Percentiles rank a stretch among this genome's conserved stretches.
Conservation (phyloP, 1,140 invertebrate genomes). For the Linepithema humile region DNA sequence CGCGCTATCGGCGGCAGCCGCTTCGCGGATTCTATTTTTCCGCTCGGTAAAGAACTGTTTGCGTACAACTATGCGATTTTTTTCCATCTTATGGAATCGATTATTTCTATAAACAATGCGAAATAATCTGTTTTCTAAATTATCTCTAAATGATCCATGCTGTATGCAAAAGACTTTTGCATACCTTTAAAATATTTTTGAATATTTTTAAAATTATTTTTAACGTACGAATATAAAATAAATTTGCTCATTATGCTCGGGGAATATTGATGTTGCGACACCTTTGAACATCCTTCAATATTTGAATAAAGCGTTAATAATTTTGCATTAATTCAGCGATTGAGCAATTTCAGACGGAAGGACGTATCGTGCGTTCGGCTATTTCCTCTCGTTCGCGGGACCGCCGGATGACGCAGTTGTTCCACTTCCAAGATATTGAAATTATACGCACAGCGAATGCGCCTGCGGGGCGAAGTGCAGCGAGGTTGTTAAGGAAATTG, state of each 20-base stretch:
- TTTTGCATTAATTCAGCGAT: not conserved
- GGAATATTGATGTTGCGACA: not conserved
- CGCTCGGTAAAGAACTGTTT: slow-evolving; percentile 10
- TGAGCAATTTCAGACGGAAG: not conserved
- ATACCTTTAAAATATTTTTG: too few species aligned
- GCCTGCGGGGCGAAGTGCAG: slow-evolving; percentile 43
- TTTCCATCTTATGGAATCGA: not conserved
- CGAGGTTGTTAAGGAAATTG: slow-evolving; percentile 67
- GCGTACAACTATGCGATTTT: slow-evolving; percentile 7
- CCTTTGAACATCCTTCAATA: not conserved
- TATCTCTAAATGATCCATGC: too few species aligned
- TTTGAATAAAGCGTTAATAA: not conserved
- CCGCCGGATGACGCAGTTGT: not conserved
- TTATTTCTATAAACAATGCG: not conserved
- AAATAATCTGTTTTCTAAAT: too few species aligned
- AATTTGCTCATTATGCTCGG: not conserved
- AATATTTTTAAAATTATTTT: too few species aligned
- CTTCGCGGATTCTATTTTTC: slow-evolving; percentile 40
- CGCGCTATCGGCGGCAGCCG: slow-evolving; percentile 46
- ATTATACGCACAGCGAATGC: slow-evolving; percentile 53
- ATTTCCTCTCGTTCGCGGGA: not conserved
- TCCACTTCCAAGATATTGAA: slow-evolving; percentile 43
- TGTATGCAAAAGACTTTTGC: too few species aligned
- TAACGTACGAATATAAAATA: too few species aligned
- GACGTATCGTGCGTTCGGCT: not conserved